phyloP scores from a whole-genome alignment of 2,888 invertebrate genomes.

The Coecobrya sp. region DNA sequence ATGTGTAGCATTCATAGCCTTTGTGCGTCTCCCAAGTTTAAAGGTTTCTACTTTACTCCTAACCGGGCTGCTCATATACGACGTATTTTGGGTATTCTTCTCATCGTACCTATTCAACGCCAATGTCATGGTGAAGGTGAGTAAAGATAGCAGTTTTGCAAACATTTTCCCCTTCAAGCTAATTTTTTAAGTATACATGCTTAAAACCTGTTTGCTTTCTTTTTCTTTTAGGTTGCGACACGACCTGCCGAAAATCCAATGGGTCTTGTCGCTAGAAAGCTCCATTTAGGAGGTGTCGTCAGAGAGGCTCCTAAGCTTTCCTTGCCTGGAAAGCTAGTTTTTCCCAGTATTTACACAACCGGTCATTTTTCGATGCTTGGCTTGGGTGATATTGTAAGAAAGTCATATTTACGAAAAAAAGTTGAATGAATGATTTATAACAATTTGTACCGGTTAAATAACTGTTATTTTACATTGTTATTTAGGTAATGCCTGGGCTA shows the following conservation, averaged over 20 bases:
- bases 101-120: constrained; percentile 99
- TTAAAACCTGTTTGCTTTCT: background rate
- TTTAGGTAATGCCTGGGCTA: constrained; percentile 97
- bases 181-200: background rate
- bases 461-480: too few species aligned
- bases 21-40: constrained; percentile 97
- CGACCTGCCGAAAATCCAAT: constrained; percentile 97
- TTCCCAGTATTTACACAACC: constrained; percentile 98
- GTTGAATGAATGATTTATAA: background rate
- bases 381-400: constrained; percentile 90
- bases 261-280: constrained; percentile 96
- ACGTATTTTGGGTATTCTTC: constrained; percentile 99
- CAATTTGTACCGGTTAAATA: too few species aligned
- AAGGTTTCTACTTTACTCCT: constrained; percentile 98
- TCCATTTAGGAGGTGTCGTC: constrained; percentile 96
- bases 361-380: constrained; percentile 99
- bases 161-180: background rate
- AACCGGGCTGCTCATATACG: constrained; percentile 97
- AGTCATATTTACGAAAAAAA: background rate
- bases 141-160: constrained; percentile 86
- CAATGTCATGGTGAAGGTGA: constrained; percentile 99
- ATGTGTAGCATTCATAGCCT: constrained; percentile 99
- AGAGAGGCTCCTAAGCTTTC: constrained; percentile 96
- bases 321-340: constrained; percentile 98
- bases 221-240: constrained; percentile 90